phyloP scores from a whole-genome alignment of 2,113 vertebrate genomes.

The Proterorhinus semilunaris region DNA sequence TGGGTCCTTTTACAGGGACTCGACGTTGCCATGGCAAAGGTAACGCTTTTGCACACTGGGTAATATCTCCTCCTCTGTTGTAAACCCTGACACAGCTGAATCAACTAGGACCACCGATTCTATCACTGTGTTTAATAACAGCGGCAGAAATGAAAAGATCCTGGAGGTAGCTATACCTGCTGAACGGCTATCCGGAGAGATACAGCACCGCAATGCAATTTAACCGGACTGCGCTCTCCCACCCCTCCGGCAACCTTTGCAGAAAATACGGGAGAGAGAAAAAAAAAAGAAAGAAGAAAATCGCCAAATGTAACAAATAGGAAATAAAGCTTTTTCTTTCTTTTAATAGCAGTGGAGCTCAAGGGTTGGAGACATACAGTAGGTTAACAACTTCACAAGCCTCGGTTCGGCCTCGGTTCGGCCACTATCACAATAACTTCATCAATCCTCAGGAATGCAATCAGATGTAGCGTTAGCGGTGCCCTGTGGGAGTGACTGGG shows the following conservation, averaged over 20 bases:
- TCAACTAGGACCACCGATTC: slow-evolving; percentile 50
- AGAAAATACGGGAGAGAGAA: slow-evolving; percentile 27
- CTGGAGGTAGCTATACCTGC: slow-evolving; percentile 65
- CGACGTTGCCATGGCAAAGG: neutral
- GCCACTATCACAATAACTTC: slow-evolving; percentile 76
- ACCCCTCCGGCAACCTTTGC: slow-evolving; percentile 62
- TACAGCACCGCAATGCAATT: slow-evolving; percentile 72
- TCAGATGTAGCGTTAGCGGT: slow-evolving; percentile 66
- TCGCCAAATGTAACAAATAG: slow-evolving; percentile 72
- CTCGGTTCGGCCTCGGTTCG: slow-evolving; percentile 65
- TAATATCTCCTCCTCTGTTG: slow-evolving; percentile 46
- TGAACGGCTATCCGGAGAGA: slow-evolving; percentile 70
- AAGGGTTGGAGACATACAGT: slow-evolving; percentile 69
- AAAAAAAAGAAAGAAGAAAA: slow-evolving; percentile 40
- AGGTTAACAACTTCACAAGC: slow-evolving; percentile 69
- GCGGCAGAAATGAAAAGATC: slow-evolving; percentile 74
- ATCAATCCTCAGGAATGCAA: slow-evolving; percentile 76
- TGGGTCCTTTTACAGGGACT: neutral
- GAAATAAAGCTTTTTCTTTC: slow-evolving; percentile 65
- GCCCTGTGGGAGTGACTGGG: slow-evolving; percentile 72
- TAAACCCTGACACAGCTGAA: slow-evolving; percentile 54
- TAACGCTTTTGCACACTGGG: slow-evolving; percentile 18
- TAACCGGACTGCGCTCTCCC: slow-evolving; percentile 63
- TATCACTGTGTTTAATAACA: slow-evolving; percentile 74
- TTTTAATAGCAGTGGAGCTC: slow-evolving; percentile 57